Evolutionary conservation across 2,113 vertebrate genomes (phyloP).

Genomic region (Hyaena hyaena): DNA sequence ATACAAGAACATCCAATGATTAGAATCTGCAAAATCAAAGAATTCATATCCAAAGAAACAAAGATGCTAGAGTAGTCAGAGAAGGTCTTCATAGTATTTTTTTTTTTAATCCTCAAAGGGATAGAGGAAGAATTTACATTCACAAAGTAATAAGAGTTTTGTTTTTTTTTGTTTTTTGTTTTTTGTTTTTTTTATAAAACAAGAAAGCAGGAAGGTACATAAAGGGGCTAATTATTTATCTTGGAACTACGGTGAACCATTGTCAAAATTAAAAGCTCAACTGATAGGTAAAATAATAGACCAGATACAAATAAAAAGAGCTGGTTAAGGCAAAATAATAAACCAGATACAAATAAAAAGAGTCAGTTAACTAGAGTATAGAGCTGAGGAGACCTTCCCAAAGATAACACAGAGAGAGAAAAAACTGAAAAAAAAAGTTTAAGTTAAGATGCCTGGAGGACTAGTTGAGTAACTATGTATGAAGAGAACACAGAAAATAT

Average conservation of each 20-base stretch:
- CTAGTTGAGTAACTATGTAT: background rate
- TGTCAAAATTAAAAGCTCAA: background rate
- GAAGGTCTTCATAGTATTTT: background rate
- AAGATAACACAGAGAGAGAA: background rate
- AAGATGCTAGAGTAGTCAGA: background rate
- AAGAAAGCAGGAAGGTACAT: background rate
- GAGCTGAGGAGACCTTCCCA: background rate
- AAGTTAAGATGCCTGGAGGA: background rate
- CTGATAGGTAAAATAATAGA: background rate
- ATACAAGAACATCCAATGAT: background rate
- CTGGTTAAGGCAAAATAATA: background rate
- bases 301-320: background rate
- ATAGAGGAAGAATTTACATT: background rate
- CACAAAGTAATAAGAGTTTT: background rate
- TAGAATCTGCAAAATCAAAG: background rate
- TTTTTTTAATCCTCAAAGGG: background rate
- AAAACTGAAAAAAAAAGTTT: background rate
- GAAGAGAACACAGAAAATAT: background rate
- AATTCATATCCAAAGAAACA: slow-evolving; percentile 9
- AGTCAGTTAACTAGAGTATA: background rate
- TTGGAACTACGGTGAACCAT: background rate
- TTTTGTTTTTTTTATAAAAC: background rate
- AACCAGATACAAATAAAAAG: background rate
- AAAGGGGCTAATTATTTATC: background rate
- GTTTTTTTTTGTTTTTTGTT: no score